Conservation (phyloP, 2,113 vertebrate species). For the Chionis minor region DNA sequence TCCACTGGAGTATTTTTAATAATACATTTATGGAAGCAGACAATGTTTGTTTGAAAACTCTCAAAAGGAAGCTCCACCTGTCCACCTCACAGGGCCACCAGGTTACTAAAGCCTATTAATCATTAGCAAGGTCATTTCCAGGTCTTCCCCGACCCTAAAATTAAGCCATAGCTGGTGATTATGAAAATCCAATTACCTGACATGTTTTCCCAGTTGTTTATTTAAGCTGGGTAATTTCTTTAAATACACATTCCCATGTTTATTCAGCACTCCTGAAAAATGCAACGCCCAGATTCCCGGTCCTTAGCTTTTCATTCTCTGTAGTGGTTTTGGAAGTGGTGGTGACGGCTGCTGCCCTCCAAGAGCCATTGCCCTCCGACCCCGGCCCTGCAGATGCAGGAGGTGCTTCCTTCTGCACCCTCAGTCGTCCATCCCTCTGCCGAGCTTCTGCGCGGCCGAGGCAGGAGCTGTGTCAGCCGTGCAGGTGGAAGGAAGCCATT, state of each 20-base stretch:
- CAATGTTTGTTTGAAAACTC: constrained; percentile 15
- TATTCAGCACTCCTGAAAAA: constrained; percentile 59
- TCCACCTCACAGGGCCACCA: background rate
- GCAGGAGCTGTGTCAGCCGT: background rate
- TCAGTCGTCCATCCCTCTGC: background rate
- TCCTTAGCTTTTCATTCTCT: background rate
- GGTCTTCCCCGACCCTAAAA: constrained; percentile 57
- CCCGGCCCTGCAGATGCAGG: constrained; percentile 20
- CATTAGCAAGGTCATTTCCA: constrained; percentile 35
- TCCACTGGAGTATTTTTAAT: background rate
- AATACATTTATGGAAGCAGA: background rate
- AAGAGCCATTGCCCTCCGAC: constrained; percentile 41
- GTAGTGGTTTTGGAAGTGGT: background rate
- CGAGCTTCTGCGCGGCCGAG: accelerated
- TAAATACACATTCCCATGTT: constrained; percentile 65
- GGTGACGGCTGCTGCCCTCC: background rate
- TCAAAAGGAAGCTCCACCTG: constrained; percentile 56
- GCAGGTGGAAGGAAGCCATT: constrained; percentile 73
- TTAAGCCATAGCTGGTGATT: constrained; percentile 39
- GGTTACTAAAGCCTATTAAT: constrained; percentile 33
- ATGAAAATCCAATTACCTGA: constrained; percentile 23
- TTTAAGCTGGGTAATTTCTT: constrained; percentile 66
- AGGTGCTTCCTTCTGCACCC: constrained; percentile 55
- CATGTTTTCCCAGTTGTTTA: constrained; percentile 49
- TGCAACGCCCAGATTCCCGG: constrained; percentile 23